Conservation (phyloP, 2,888 invertebrate species). For the Latrodectus elegans region DNA sequence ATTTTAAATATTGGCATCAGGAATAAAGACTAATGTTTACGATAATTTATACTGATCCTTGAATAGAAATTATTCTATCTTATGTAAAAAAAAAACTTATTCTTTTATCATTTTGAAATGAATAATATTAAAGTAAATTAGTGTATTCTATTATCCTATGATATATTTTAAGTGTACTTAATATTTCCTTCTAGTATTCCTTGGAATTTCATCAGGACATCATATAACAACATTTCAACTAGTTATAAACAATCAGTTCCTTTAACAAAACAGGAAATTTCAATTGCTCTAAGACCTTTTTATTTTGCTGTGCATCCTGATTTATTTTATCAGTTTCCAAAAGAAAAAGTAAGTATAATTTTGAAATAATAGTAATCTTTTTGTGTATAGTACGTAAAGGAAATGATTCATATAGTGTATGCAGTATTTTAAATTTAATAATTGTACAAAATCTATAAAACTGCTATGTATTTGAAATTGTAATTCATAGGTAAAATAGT, state of each 20-base stretch:
- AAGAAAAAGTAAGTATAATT: constrained; percentile 82
- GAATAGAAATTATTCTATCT: too few species aligned
- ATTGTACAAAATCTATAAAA: too few species aligned
- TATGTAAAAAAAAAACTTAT: background rate
- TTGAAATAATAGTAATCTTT: too few species aligned
- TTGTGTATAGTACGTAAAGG: too few species aligned
- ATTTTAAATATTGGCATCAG: too few species aligned
- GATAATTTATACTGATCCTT: too few species aligned
- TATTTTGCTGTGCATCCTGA: constrained; percentile 97
- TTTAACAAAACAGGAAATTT: constrained; percentile 80
- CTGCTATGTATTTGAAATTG: too few species aligned
- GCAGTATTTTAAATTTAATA: too few species aligned
- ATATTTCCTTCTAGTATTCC: background rate
- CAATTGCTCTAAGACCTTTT: constrained; percentile 92
- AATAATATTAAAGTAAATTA: background rate
- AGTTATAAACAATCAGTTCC: background rate
- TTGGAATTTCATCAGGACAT: background rate
- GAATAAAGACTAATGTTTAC: too few species aligned
- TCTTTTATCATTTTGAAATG: background rate
- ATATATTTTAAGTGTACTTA: too few species aligned
- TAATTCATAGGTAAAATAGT: too few species aligned
- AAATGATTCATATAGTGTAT: too few species aligned
- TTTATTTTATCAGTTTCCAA: constrained; percentile 92
- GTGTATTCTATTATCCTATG: background rate
- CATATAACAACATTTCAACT: background rate